These are phyloP conservation scores for Crematogaster levior DNA, from an alignment of 2,888 invertebrate species.

Conservation along the genomic window DNA sequence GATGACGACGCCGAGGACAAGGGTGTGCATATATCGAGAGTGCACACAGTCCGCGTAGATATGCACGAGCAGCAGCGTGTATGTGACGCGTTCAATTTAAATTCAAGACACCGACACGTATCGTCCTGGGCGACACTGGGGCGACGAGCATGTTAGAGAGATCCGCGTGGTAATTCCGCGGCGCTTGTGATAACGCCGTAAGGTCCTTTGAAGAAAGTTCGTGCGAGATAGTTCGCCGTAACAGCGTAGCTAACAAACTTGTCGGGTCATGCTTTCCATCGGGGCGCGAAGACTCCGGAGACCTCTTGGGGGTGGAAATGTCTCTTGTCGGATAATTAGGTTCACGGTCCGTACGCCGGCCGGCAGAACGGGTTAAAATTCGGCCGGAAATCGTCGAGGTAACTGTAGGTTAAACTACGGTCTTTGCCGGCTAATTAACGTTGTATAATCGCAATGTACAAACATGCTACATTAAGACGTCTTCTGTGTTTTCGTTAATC, in stretches of 20 bases:
- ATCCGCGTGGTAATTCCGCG: slow-evolving; percentile 52
- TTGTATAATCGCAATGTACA: neutral
- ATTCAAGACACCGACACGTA: slow-evolving; percentile 61
- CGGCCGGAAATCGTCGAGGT: neutral
- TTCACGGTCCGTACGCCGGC: slow-evolving; percentile 32
- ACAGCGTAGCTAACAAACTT: slow-evolving; percentile 46
- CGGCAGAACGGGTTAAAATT: neutral
- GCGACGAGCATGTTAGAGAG: neutral
- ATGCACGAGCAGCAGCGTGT: slow-evolving; percentile 41
- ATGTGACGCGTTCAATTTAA: slow-evolving; percentile 59
- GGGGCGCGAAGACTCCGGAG: slow-evolving; percentile 18
- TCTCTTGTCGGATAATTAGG: slow-evolving; percentile 63
- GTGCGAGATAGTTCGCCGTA: slow-evolving; percentile 27
- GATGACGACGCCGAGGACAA: slow-evolving; percentile 19
- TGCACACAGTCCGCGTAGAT: slow-evolving; percentile 24
- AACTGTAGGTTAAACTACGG: slow-evolving; percentile 38
- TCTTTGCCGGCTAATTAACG: slow-evolving; percentile 37
- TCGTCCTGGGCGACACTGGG: slow-evolving; percentile 16
- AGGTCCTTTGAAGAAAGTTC: slow-evolving; percentile 49
- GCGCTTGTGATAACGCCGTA: slow-evolving; percentile 30
- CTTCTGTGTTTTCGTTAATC: neutral
- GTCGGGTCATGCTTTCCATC: neutral
- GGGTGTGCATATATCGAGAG: slow-evolving; percentile 32
- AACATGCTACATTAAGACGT: neutral
- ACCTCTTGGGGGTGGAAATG: slow-evolving; percentile 22